These are phyloP conservation scores for Matsumyia berberina DNA, from an alignment of 2,888 invertebrate species.

Conservation along the genomic window DNA sequence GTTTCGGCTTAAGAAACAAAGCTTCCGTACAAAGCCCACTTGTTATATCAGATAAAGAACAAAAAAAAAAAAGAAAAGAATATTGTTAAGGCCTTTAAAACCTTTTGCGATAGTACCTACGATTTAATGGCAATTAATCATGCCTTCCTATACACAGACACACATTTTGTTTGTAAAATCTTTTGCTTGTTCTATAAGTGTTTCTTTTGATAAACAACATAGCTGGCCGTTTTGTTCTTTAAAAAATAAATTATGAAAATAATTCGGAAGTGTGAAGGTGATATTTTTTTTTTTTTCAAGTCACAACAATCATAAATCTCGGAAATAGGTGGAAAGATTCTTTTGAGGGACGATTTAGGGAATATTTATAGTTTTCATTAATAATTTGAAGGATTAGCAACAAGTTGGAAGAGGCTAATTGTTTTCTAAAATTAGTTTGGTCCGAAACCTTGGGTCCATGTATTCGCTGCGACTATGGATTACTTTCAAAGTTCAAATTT, in stretches of 20 bases:
- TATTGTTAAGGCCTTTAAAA: slow-evolving; percentile 6
- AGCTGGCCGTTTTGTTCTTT: not conserved
- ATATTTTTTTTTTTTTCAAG: slow-evolving; percentile 35
- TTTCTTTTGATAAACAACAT: slow-evolving; percentile 16
- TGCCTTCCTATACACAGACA: not conserved
- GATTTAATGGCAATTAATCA: slow-evolving; percentile 27
- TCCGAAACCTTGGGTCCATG: too few species aligned
- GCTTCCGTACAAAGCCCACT: not conserved
- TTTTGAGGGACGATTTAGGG: too few species aligned
- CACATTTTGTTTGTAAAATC: not conserved
- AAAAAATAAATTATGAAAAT: slow-evolving; percentile 3
- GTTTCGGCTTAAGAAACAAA: slow-evolving; percentile 1
- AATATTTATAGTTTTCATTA: too few species aligned
- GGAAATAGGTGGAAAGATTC: slow-evolving; percentile 1
- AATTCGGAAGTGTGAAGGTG: slow-evolving; percentile 37
- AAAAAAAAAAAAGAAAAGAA: not conserved
- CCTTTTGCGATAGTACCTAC: not conserved
- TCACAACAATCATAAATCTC: slow-evolving; percentile 42
- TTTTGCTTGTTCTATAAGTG: too few species aligned
- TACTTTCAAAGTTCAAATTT: too few species aligned
- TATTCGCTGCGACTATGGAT: too few species aligned
- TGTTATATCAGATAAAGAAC: not conserved
- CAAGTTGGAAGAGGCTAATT: too few species aligned
- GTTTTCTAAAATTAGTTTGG: too few species aligned
- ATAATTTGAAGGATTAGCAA: too few species aligned